Base-by-base conservation (phyloP, 1,140 invertebrate genomes). In the Drosophila gunungcola region DNA sequence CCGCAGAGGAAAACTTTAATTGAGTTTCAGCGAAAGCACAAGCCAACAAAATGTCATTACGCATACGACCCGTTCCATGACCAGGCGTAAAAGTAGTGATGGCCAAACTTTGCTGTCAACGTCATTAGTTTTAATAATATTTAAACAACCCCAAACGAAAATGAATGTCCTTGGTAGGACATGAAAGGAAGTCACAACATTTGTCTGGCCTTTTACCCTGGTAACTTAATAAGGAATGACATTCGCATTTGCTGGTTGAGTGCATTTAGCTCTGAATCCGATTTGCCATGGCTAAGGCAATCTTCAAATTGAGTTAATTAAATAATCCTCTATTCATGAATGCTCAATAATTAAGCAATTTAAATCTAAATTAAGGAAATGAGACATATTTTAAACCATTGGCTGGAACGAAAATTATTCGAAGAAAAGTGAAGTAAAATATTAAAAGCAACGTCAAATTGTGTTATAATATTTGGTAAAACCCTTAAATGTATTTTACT, bases 101-200 rank as follows among this genome's bases (percentile, higher is more conserved):
- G 57, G 36, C 60, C 13, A 68, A 88, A 86, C 64, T 76, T 88
- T 75, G 39, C 52, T 51, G 48, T 74, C 84, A 74, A 84, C 63
- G 64, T 89, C 84, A 80, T 88, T 84, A 88, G 80, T 84, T 88
- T 89, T 80, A 88, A 88, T 88, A 90, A 80, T 62, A 84, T 88
- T 89, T 88, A 55, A 70, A 57, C 65, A 78, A 79, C 16, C 62
- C 48, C 34, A 56, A 48, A 54, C 16, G 46, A 39, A 41, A 36
- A 39, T n/a, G 3, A 16, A 36, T 74, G 52, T 57, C 48, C 53
- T 69, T 78, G 65, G 41, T 43, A 42, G 62, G 57, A 46, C 45
- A 52, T 61, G 68, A 80, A 78, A 67, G 64, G 54, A 73, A 74
- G 49, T 63, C 67, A 88, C 48, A 88, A 70, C 69, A 88, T 82